phyloP scores from a whole-genome alignment of 2,888 invertebrate genomes.

The Acrocyrtus sp. region DNA sequence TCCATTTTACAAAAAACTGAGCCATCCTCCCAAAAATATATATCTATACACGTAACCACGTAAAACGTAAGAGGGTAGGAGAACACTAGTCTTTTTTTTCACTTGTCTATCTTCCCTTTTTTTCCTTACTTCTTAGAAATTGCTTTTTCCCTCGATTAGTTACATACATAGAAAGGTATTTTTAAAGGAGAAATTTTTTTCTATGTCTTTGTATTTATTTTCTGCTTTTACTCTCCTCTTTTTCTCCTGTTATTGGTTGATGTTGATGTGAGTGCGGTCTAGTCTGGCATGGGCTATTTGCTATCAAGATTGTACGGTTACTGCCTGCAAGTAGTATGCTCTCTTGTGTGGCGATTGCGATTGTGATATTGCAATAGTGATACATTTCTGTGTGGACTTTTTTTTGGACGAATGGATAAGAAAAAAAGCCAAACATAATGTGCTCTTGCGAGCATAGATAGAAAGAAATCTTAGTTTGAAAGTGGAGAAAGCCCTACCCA shows the following conservation, averaged over 20 bases:
- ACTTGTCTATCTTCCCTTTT: constrained; percentile 29
- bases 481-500: background rate
- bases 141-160: too few relatives aligned
- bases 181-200: too few relatives aligned
- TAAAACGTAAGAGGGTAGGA: too few relatives aligned
- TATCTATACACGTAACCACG: too few relatives aligned
- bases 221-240: background rate
- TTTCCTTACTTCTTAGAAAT: constrained; percentile 27
- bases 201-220: constrained; percentile 7
- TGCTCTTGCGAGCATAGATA: background rate
- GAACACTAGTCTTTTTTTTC: too few relatives aligned
- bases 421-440: constrained; percentile 6
- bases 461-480: constrained; percentile 9
- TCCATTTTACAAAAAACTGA: too few relatives aligned
- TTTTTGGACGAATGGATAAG: constrained; percentile 4
- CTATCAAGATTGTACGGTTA: constrained; percentile 38
- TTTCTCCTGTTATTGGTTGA: background rate
- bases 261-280: constrained; percentile 16
- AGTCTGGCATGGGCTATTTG: constrained; percentile 32
- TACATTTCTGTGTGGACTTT: constrained; percentile 22
- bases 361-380: constrained; percentile 38
- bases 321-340: background rate
- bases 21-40: too few relatives aligned
- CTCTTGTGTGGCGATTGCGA: constrained; percentile 36
- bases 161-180: too few relatives aligned